Conservation (phyloP, 1,140 invertebrate species). For the Harpegnathos saltator region DNA sequence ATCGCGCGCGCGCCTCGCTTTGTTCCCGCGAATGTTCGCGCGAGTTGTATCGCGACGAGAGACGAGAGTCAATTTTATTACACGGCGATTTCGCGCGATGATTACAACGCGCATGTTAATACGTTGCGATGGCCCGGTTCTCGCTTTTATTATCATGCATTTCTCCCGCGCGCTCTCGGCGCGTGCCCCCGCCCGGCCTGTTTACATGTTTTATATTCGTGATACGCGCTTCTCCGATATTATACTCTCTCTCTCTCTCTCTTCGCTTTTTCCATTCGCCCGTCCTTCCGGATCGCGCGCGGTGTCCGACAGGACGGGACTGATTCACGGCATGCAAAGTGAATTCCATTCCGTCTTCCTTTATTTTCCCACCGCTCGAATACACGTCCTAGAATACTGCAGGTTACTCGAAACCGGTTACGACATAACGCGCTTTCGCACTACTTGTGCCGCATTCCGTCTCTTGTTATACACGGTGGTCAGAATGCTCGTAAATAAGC, state of each 20-base stretch:
- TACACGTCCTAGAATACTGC: constrained; percentile 58
- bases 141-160: too few species aligned
- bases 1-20: too few species aligned
- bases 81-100: not conserved
- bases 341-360: constrained; percentile 58
- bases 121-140: too few species aligned
- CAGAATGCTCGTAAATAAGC: constrained; percentile 20
- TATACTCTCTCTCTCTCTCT: too few species aligned
- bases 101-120: not conserved
- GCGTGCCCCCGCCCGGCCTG: too few species aligned
- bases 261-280: constrained; percentile 11
- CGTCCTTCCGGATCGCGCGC: not conserved
- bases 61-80: not conserved
- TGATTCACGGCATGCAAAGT: constrained; percentile 64
- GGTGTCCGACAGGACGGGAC: constrained; percentile 26
- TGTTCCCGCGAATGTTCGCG: too few species aligned
- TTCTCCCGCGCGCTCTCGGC: too few species aligned
- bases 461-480: constrained; percentile 51
- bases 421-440: constrained; percentile 57
- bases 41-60: too few species aligned
- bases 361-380: constrained; percentile 52
- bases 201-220: not conserved
- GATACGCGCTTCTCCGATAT: not conserved
- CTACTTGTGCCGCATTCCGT: constrained; percentile 67
- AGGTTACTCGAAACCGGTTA: constrained; percentile 69